phyloP scores from a whole-genome alignment of 2,113 vertebrate genomes.

The Callorhinus ursinus region DNA sequence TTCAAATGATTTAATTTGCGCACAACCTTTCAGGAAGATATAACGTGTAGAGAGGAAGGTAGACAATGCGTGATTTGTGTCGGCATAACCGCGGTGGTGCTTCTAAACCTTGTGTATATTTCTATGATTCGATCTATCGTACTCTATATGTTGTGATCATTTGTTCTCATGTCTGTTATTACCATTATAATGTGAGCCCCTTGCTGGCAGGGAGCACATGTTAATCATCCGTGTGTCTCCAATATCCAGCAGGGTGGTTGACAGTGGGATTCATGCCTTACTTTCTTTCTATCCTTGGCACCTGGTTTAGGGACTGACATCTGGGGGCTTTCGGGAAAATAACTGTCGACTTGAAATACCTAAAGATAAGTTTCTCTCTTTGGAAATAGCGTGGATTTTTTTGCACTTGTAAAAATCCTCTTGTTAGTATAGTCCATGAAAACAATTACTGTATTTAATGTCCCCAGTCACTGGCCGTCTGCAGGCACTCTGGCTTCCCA shows the following conservation, averaged over 20 bases:
- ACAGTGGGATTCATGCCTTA: background rate
- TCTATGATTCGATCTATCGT: background rate
- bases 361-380: background rate
- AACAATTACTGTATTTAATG: conserved; percentile 6
- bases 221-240: background rate
- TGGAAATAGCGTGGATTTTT: background rate
- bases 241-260: background rate
- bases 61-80: background rate
- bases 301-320: background rate
- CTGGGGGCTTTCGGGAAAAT: background rate
- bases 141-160: background rate
- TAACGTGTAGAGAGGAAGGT: background rate
- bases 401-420: conserved; percentile 19
- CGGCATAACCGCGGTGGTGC: background rate
- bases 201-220: background rate
- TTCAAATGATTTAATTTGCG: conserved; percentile 52
- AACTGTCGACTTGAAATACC: background rate
- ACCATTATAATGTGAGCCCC: background rate
- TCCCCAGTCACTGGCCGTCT: background rate
- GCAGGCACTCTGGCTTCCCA: background rate
- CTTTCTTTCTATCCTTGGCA: background rate
- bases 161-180: background rate
- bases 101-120: background rate
- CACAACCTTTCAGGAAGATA: conserved; percentile 39
- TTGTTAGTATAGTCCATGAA: conserved; percentile 1